Evolutionary conservation across 2,113 vertebrate species (phyloP).

Genomic region (Garra rufa): DNA sequence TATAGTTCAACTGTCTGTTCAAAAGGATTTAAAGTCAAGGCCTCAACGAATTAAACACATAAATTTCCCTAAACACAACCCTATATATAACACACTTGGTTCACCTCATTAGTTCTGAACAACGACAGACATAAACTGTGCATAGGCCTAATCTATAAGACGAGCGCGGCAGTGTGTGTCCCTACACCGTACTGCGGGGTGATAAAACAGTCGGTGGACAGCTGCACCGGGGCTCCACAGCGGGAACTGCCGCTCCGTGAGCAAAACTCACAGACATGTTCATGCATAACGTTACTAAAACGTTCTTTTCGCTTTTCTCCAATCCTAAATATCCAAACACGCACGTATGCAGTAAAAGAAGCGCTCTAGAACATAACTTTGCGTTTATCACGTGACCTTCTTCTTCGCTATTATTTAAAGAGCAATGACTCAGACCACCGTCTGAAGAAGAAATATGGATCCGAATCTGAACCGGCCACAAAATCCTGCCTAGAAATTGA

Average conservation of each 20-base stretch:
- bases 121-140: neutral
- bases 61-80: neutral
- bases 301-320: neutral
- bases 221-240: slow-evolving; percentile 45
- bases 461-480: neutral
- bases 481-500: neutral
- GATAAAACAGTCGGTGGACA: slow-evolving; percentile 39
- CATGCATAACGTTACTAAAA: slow-evolving; percentile 8
- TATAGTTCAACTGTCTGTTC: neutral
- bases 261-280: neutral
- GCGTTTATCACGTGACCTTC: neutral
- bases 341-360: neutral
- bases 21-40: neutral
- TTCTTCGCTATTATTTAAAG: slow-evolving; percentile 15
- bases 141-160: neutral
- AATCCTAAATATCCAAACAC: neutral
- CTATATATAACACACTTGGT: neutral
- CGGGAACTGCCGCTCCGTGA: neutral
- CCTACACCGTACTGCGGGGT: neutral
- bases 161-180: neutral
- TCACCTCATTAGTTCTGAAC: neutral
- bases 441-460: neutral
- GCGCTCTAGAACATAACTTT: neutral
- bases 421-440: slow-evolving; percentile 2
- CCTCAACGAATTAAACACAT: neutral